Percentiles rank a stretch among this genome's conserved stretches.
Evolutionary conservation across 2,888 invertebrate genomes (phyloP).

Genomic region (Prosopocoilus inquinatus): DNA sequence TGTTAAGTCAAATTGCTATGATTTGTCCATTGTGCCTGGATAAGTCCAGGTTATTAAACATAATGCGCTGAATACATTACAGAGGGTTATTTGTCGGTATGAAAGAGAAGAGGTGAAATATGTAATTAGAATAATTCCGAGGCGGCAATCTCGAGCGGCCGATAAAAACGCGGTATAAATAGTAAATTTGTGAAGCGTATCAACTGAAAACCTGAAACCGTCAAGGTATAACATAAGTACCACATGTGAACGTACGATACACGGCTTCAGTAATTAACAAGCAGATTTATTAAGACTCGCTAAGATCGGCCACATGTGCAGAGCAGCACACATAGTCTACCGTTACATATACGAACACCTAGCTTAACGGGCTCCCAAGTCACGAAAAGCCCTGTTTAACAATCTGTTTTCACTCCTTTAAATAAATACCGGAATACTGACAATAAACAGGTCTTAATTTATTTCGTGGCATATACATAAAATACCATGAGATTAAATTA

Average conservation of each 20-base stretch:
- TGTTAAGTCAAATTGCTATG: slow-evolving; percentile 11
- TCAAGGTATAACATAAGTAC: slow-evolving; percentile 1
- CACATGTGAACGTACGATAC: slow-evolving; percentile 3
- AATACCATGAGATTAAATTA: no score
- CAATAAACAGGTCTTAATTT: slow-evolving; percentile 3
- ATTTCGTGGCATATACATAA: not conserved
- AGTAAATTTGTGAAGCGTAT: not conserved
- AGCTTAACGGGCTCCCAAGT: slow-evolving; percentile 39
- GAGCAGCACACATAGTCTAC: slow-evolving; percentile 39
- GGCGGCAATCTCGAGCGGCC: not conserved
- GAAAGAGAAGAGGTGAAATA: not conserved
- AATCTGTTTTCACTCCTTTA: slow-evolving; percentile 36
- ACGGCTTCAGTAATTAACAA: slow-evolving; percentile 44
- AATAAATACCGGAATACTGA: slow-evolving; percentile 24
- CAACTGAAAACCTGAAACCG: slow-evolving; percentile 2
- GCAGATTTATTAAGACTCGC: slow-evolving; percentile 42
- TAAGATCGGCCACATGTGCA: slow-evolving; percentile 39
- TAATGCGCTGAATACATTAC: not conserved
- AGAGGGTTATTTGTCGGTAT: not conserved
- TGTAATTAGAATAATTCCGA: not conserved
- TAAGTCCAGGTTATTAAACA: slow-evolving; percentile 3
- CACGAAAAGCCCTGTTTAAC: slow-evolving; percentile 39
- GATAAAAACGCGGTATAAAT: not conserved
- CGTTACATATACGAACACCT: slow-evolving; percentile 45
- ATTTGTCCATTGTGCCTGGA: slow-evolving; percentile 6